Conservation (phyloP, 2,888 invertebrate genomes). For the Eubasilissa splendida region DNA sequence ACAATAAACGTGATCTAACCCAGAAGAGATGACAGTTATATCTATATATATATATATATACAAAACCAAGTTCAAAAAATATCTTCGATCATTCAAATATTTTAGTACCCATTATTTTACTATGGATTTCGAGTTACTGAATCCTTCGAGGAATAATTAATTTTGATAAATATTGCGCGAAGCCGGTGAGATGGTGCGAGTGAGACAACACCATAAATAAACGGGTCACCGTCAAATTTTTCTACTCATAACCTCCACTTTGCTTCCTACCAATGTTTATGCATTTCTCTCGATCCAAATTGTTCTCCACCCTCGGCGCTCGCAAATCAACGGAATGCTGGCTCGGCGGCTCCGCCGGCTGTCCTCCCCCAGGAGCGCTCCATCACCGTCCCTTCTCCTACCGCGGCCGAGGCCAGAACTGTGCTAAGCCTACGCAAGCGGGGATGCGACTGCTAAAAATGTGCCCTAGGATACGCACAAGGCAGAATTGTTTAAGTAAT, state of each 20-base stretch:
- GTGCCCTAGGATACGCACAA: too few species aligned
- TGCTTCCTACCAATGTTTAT: slow-evolving; percentile 8
- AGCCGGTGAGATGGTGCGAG: not conserved
- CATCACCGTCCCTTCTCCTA: slow-evolving; percentile 39
- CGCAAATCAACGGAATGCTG: slow-evolving; percentile 47
- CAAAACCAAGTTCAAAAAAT: too few species aligned
- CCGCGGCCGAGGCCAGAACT: not conserved
- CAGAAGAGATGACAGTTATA: too few species aligned
- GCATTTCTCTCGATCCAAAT: slow-evolving; percentile 4
- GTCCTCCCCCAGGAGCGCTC: slow-evolving; percentile 40
- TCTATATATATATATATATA: too few species aligned
- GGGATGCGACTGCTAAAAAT: too few species aligned
- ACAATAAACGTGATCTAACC: too few species aligned
- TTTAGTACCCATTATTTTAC: too few species aligned
- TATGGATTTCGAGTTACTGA: too few species aligned
- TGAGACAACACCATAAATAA: not conserved
- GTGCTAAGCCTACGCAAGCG: not conserved
- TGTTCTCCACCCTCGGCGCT: slow-evolving; percentile 42
- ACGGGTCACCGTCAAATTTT: not conserved
- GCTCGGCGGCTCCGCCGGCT: slow-evolving; percentile 25
- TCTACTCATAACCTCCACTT: slow-evolving; percentile 24
- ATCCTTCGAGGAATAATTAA: too few species aligned
- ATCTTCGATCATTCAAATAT: too few species aligned
- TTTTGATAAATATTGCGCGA: too few species aligned
- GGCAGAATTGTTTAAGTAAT: too few species aligned